A percentile compares a stretch with the other conserved stretches of the same genome.
Evolutionary conservation across 1,140 invertebrate genomes (phyloP).

Genomic region (Drosophila mauritiana): DNA sequence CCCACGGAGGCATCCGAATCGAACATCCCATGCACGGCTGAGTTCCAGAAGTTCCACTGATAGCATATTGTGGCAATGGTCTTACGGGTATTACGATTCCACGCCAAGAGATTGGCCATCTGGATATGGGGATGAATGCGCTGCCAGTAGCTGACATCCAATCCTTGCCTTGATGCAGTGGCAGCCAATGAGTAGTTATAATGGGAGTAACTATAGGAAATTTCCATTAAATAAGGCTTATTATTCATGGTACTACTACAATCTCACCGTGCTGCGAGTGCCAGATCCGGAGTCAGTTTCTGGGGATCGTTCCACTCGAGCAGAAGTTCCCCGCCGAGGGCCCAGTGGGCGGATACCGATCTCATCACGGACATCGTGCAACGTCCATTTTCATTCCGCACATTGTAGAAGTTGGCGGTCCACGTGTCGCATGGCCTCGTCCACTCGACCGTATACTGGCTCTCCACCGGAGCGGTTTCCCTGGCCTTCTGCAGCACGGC

Average conservation of each 20-base stretch:
- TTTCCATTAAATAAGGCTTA: no score
- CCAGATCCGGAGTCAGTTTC: constrained; percentile 50
- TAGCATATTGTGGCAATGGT: constrained; percentile 77
- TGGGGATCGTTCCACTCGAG: constrained; percentile 73
- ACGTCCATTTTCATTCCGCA: constrained; percentile 65
- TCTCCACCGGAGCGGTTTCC: constrained; percentile 48
- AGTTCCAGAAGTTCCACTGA: constrained; percentile 78
- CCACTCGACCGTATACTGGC: constrained; percentile 67
- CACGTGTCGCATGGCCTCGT: constrained; percentile 69
- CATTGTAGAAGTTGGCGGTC: constrained; percentile 74
- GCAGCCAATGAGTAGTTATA: constrained; percentile 67
- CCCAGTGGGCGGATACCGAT: constrained; percentile 63
- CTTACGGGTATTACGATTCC: constrained; percentile 69
- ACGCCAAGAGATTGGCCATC: constrained; percentile 77
- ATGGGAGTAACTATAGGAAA: constrained; percentile 54
- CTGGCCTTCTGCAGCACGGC: constrained; percentile 63
- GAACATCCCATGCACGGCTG: constrained; percentile 70
- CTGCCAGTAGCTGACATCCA: constrained; percentile 83
- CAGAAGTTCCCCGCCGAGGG: constrained; percentile 70
- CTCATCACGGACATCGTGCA: constrained; percentile 74
- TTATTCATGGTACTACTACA: no score
- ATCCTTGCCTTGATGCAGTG: constrained; percentile 59
- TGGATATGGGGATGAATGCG: constrained; percentile 77
- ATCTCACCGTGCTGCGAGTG: constrained; percentile 67
- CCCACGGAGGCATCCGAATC: constrained; percentile 80